Conservation (phyloP, 2,113 vertebrate genomes). For the Marmota monax region DNA sequence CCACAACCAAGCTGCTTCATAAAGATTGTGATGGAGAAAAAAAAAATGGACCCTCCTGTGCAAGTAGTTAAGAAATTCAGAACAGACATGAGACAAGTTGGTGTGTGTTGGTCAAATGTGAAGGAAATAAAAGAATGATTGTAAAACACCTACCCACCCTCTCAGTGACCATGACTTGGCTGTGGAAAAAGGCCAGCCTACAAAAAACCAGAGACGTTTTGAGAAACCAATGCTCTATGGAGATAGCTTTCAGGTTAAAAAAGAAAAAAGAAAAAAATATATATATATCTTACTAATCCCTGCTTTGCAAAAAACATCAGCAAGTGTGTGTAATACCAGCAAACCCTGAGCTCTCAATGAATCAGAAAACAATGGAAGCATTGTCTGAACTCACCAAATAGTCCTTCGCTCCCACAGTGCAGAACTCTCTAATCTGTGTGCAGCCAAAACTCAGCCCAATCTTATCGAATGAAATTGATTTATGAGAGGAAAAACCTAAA, state of each 20-base stretch:
- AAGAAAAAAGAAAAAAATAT: too few species aligned
- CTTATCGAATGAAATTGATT: slow-evolving; percentile 78
- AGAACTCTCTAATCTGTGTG: slow-evolving; percentile 38
- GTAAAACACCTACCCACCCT: background rate
- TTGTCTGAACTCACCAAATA: slow-evolving; percentile 62
- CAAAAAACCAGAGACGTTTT: background rate
- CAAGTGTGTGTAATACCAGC: slow-evolving; percentile 4
- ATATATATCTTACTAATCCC: slow-evolving; percentile 23
- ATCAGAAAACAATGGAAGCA: slow-evolving; percentile 71
- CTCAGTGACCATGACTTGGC: background rate
- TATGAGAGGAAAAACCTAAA: slow-evolving; percentile 77
- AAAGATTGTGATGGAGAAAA: background rate
- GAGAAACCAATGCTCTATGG: background rate
- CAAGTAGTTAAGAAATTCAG: background rate
- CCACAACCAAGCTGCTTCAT: background rate
- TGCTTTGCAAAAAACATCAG: slow-evolving; percentile 61
- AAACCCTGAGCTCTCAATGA: slow-evolving; percentile 68
- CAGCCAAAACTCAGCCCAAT: slow-evolving; percentile 72
- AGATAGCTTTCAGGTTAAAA: slow-evolving; percentile 25
- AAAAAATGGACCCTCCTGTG: background rate
- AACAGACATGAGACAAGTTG: background rate
- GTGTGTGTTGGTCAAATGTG: background rate
- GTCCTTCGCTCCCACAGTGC: background rate
- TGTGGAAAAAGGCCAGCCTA: slow-evolving; percentile 10
- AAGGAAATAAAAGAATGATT: slow-evolving; percentile 48